phyloP scores from a whole-genome alignment of 2,888 invertebrate genomes.

The Spisula subtruncata region DNA sequence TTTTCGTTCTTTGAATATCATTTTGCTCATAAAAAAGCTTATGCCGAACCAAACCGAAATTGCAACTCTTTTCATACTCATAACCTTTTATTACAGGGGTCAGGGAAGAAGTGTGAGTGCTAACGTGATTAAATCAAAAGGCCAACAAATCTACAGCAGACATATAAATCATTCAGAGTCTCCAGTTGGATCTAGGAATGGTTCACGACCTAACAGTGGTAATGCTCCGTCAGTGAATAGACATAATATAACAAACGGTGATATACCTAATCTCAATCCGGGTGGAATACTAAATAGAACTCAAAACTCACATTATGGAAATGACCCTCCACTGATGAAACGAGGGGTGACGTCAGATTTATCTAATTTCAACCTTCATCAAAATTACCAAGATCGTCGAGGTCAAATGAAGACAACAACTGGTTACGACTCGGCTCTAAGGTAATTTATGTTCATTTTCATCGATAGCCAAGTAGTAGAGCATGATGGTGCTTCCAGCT shows the following conservation, averaged over 20 bases:
- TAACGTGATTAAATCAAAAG: slow-evolving; percentile 48
- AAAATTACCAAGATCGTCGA: slow-evolving; percentile 78
- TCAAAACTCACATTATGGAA: slow-evolving; percentile 54
- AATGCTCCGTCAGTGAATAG: slow-evolving; percentile 40
- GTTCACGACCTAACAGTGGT: slow-evolving; percentile 68
- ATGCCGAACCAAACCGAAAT: too few relatives aligned
- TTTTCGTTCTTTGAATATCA: too few relatives aligned
- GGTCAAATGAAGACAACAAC: slow-evolving; percentile 74
- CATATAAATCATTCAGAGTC: slow-evolving; percentile 57
- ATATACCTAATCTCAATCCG: slow-evolving; percentile 18
- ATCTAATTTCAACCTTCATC: slow-evolving; percentile 77
- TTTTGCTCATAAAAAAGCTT: too few relatives aligned
- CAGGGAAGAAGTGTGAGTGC: slow-evolving; percentile 55
- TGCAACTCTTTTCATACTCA: too few relatives aligned
- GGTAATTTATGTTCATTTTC: slow-evolving; percentile 8
- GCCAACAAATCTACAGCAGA: slow-evolving; percentile 65
- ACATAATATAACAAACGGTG: slow-evolving; percentile 41
- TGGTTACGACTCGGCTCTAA: slow-evolving; percentile 29
- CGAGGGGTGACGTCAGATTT: slow-evolving; percentile 69
- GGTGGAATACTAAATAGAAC: slow-evolving; percentile 50
- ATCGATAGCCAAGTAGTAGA: too few relatives aligned
- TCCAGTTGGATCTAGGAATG: slow-evolving; percentile 46
- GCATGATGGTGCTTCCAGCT: too few relatives aligned
- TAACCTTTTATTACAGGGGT: slow-evolving; percentile 13
- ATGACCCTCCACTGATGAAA: slow-evolving; percentile 71